Percentiles rank a stretch among this genome's conserved stretches.
Conservation (phyloP, 2,797 vertebrate genomes). For the Tadarida brasiliensis region DNA sequence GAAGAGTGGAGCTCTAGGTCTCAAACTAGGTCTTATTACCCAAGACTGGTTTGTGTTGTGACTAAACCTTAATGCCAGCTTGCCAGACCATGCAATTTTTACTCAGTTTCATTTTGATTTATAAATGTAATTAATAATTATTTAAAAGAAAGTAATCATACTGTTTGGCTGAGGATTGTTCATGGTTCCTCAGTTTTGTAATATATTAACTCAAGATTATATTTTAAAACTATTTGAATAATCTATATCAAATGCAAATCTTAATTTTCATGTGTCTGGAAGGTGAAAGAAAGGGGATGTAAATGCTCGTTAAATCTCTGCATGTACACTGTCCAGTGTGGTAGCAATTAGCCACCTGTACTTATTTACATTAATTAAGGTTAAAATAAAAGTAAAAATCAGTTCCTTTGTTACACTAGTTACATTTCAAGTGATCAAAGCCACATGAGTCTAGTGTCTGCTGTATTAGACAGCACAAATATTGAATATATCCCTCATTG, state of each 20-base stretch:
- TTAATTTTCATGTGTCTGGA: background rate
- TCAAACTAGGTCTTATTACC: background rate
- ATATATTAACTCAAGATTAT: background rate
- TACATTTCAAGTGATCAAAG: background rate
- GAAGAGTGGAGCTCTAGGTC: background rate
- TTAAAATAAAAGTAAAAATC: slow-evolving; percentile 33
- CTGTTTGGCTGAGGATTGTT: slow-evolving; percentile 21
- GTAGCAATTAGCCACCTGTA: background rate
- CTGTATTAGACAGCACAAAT: background rate
- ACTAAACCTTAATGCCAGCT: background rate
- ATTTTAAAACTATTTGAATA: slow-evolving; percentile 52
- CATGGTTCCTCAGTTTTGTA: slow-evolving; percentile 48
- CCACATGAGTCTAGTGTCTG: background rate
- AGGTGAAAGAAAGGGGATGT: slow-evolving; percentile 25
- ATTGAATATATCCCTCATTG: background rate
- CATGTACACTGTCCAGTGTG: background rate
- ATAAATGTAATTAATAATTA: slow-evolving; percentile 56
- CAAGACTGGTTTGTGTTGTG: background rate
- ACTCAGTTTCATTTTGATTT: slow-evolving; percentile 60
- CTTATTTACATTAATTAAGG: slow-evolving; percentile 54
- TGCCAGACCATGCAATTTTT: slow-evolving; percentile 27
- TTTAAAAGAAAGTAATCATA: slow-evolving; percentile 49
- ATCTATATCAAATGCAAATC: slow-evolving; percentile 42
- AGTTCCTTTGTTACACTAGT: background rate
- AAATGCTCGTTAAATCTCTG: background rate